These are phyloP conservation scores for Onthophagus sagittarius DNA, from an alignment of 2,888 invertebrate genomes.

Conservation along the genomic window DNA sequence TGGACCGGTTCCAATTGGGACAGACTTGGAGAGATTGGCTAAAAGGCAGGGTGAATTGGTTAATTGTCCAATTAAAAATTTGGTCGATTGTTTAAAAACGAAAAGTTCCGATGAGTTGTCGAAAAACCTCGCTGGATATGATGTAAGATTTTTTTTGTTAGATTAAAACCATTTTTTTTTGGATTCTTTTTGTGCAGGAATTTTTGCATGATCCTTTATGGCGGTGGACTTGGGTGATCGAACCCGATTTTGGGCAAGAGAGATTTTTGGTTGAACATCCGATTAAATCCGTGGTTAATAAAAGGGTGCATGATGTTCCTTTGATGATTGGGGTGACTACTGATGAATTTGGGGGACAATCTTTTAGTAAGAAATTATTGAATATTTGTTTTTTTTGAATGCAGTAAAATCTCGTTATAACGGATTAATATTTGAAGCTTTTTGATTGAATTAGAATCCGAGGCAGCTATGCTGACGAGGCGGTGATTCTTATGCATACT, in stretches of 20 bases:
- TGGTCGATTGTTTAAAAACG: conserved; percentile 59
- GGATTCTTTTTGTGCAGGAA: conserved; percentile 39
- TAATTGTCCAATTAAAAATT: conserved; percentile 56
- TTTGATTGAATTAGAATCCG: too few relatives aligned
- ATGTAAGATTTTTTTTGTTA: background rate
- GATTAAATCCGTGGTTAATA: conserved; percentile 52
- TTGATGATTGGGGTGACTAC: conserved; percentile 61
- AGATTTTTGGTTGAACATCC: conserved; percentile 61
- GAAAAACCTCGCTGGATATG: conserved; percentile 48
- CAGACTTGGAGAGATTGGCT: conserved; percentile 56
- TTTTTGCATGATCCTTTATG: conserved; percentile 52
- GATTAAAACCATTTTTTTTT: background rate
- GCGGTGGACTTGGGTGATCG: conserved; percentile 61
- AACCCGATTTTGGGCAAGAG: conserved; percentile 62
- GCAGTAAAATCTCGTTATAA: conserved; percentile 41
- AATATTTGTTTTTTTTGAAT: conserved; percentile 41
- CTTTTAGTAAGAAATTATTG: conserved; percentile 49
- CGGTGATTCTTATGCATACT: too few relatives aligned
- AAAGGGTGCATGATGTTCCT: conserved; percentile 57
- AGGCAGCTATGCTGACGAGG: too few relatives aligned
- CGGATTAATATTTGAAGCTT: too few relatives aligned
- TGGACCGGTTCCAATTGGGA: conserved; percentile 53
- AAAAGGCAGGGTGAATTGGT: conserved; percentile 59
- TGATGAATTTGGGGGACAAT: conserved; percentile 61
- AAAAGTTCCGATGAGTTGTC: conserved; percentile 52